Base-by-base conservation (phyloP, 2,113 vertebrate genomes). In the Tetrax tetrax region DNA sequence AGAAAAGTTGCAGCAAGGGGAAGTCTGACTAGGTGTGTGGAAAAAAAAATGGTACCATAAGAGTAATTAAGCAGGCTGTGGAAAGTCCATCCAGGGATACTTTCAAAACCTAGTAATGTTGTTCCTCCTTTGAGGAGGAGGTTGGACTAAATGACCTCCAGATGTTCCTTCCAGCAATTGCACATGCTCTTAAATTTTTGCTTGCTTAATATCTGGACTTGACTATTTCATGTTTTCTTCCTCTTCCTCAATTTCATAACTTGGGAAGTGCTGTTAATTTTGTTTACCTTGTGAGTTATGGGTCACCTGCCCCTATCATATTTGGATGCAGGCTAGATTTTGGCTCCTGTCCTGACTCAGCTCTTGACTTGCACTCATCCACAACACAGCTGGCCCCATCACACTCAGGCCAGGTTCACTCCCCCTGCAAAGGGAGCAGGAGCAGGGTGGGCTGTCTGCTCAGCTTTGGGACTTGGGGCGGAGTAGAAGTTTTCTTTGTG, bases 91-190 rank as follows among this genome's bases (percentile, higher is more conserved):
- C 48, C 38, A 38, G 33, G 37, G 56, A 69, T 57, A 45, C 15
- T 50, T 92, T 81, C 81, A 91, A 77, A 88, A 77, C 60, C 25
- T 84, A 89, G 16, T 63, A 63, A 75, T 43, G 41, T 83, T 57
- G 27, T 75, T 75, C 10, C 41, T 93, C 3, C 56, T 87, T 93
- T 70, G 72, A 93, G 59, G 29, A 94, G 27, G 21, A 80, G 59
- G 27, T 57, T 89, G 54, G 72, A 83, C 31, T 71, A 90, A 83
- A 96, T 48, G 71, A 77, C 35, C 71, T 96, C 86, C 96, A 92
- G 86, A 80, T 92, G 91, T 89, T 95, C 59, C 48, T 90, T 92
- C 54, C 16, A 90, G 38, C 38, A 65, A 29, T 71, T 66, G 12
- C 50, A 66, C 13, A 25, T 23, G 20, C 14, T 82, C 51, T 59